These are phyloP conservation scores for Triplophysa siluroides DNA, from an alignment of 2,113 vertebrate species.

Conservation along the genomic window DNA sequence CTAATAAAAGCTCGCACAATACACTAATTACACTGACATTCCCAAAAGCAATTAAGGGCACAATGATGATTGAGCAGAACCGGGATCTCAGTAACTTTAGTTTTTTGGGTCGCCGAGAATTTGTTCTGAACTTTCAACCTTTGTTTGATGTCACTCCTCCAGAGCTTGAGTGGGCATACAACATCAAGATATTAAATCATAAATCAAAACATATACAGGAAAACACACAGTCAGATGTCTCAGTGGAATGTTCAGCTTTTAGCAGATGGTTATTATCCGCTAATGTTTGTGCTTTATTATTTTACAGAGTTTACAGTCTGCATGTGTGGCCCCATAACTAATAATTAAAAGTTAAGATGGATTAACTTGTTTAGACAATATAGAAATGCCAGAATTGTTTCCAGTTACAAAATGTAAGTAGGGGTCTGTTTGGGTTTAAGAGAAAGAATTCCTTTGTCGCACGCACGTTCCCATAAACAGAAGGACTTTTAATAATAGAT, in stretches of 20 bases:
- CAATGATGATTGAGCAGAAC: constrained; percentile 17
- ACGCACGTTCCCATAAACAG: background rate
- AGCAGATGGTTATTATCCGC: constrained; percentile 25
- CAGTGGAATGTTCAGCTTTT: constrained; percentile 1
- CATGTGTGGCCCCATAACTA: constrained; percentile 21
- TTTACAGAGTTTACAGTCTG: background rate
- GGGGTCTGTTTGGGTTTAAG: background rate
- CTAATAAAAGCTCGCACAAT: constrained; percentile 10
- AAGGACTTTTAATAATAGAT: background rate
- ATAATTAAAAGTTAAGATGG: constrained; percentile 17
- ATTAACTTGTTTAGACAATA: constrained; percentile 15
- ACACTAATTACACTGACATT: constrained; percentile 14
- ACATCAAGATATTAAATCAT: constrained; percentile 21
- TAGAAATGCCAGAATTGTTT: background rate
- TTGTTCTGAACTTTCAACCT: constrained; percentile 24
- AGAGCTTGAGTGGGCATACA: background rate
- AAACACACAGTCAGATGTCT: background rate
- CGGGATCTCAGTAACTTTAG: background rate
- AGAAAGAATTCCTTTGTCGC: background rate
- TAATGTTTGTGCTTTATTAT: constrained; percentile 17
- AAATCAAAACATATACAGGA: background rate
- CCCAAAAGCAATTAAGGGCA: constrained; percentile 42
- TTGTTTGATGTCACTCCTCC: background rate
- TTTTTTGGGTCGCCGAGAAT: constrained; percentile 30
- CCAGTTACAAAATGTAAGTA: background rate